Evolutionary conservation across 1,140 invertebrate species (phyloP).

Genomic region (Helicorthomorpha holstii): DNA sequence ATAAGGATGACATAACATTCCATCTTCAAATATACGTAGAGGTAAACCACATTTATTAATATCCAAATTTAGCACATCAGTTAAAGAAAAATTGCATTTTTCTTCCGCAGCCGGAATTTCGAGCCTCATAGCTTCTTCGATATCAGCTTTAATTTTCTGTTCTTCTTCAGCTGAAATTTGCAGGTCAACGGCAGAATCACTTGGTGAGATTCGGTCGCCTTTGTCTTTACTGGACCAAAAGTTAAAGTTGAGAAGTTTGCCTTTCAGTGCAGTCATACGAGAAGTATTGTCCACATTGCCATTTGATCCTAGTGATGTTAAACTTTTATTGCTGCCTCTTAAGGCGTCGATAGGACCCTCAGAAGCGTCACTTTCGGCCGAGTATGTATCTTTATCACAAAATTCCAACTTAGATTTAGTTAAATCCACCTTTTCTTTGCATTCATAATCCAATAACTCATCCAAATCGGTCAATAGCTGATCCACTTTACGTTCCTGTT

Average conservation of each 20-base stretch:
- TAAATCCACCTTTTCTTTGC: slow-evolving; percentile 2
- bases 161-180: background rate
- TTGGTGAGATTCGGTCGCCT: background rate
- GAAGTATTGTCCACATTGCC: slow-evolving; percentile 11
- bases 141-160: background rate
- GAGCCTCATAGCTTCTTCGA: slow-evolving; percentile 4
- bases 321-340: slow-evolving; percentile 13
- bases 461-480: slow-evolving; percentile 4
- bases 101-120: too few species aligned
- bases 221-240: slow-evolving; percentile 17
- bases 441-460: slow-evolving; percentile 4
- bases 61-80: slow-evolving; percentile 15
- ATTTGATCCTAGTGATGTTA: slow-evolving; percentile 14
- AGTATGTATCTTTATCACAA: slow-evolving; percentile 13
- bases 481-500: too few species aligned
- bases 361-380: slow-evolving; percentile 10
- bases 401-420: slow-evolving; percentile 16
- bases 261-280: slow-evolving; percentile 16
- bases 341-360: slow-evolving; percentile 9
- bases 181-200: background rate
- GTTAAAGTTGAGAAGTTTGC: slow-evolving; percentile 14
- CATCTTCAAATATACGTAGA: slow-evolving; percentile 55
- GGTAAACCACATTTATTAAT: slow-evolving; percentile 64
- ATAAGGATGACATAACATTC: slow-evolving; percentile 88
- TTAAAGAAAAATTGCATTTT: background rate